These are phyloP conservation scores for Nyctereutes procyonoides DNA, from an alignment of 2,113 vertebrate species.

Conservation along the genomic window DNA sequence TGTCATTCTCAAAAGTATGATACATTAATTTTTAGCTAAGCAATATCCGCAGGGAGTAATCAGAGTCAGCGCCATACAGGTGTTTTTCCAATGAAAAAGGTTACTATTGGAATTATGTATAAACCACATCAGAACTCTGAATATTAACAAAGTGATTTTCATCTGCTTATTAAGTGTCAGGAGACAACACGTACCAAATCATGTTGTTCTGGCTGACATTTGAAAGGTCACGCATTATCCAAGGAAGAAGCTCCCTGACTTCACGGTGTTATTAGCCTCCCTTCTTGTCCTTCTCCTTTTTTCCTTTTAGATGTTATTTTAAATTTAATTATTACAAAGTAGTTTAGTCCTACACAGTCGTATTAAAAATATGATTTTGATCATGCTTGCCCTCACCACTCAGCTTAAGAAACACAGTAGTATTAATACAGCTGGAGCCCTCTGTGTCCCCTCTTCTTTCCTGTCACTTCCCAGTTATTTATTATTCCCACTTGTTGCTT, in stretches of 20 bases:
- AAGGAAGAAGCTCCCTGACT: background rate
- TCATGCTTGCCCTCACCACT: background rate
- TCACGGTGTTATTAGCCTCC: background rate
- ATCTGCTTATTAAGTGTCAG: slow-evolving; percentile 43
- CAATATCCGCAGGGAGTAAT: slow-evolving; percentile 75
- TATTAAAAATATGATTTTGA: background rate
- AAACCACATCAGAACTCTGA: slow-evolving; percentile 46
- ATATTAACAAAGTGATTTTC: slow-evolving; percentile 75
- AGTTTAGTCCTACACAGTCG: background rate
- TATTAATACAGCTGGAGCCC: background rate
- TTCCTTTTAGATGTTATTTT: slow-evolving; percentile 43
- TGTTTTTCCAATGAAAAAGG: slow-evolving; percentile 78
- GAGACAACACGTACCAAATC: background rate
- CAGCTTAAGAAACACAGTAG: background rate
- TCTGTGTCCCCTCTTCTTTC: background rate
- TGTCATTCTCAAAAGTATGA: slow-evolving; percentile 77
- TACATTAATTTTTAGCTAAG: slow-evolving; percentile 81
- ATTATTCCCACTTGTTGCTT: background rate
- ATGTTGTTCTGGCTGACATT: slow-evolving; percentile 29
- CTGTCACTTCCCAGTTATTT: background rate
- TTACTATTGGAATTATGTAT: slow-evolving; percentile 79
- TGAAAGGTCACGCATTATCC: slow-evolving; percentile 48
- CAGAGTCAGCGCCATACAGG: slow-evolving; percentile 64
- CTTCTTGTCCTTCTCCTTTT: background rate
- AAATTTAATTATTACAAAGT: slow-evolving; percentile 13